These are phyloP conservation scores for Hetaerina titia DNA, from an alignment of 2,888 invertebrate genomes.

Conservation along the genomic window DNA sequence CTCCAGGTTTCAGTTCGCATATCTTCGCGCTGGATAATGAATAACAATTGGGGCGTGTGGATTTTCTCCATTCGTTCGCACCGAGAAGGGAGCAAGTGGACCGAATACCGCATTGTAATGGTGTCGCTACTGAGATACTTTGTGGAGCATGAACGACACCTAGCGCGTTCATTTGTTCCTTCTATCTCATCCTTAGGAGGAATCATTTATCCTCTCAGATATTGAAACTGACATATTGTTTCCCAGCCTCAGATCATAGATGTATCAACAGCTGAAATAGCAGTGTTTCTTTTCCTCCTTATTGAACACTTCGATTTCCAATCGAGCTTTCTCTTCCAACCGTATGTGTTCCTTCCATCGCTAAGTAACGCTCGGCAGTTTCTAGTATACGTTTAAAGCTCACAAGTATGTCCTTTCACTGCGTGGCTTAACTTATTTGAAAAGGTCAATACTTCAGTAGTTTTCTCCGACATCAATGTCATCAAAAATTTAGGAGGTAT, in stretches of 20 bases:
- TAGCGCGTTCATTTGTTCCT: not conserved
- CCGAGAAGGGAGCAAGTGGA: not conserved
- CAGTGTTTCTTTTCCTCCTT: not conserved
- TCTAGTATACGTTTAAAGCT: not conserved
- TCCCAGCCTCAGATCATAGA: not conserved
- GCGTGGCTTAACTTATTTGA: not conserved
- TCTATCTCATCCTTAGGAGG: not conserved
- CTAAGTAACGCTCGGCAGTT: no score
- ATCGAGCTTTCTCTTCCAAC: not conserved
- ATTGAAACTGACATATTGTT: not conserved
- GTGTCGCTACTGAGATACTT: constrained; percentile 8
- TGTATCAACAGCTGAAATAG: not conserved
- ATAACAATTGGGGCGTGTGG: not conserved
- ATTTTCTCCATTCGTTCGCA: not conserved
- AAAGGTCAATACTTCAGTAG: not conserved
- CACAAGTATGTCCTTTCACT: not conserved
- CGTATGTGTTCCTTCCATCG: not conserved
- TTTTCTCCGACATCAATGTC: not conserved
- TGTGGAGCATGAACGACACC: not conserved
- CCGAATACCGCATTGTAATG: not conserved
- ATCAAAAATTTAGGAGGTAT: not conserved
- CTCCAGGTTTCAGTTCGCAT: no score
- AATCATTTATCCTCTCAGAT: not conserved
- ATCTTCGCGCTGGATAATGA: not conserved
- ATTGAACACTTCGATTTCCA: not conserved